These are phyloP conservation scores for Rhyacophila brunnea DNA, from an alignment of 1,140 invertebrate species.

Conservation along the genomic window DNA sequence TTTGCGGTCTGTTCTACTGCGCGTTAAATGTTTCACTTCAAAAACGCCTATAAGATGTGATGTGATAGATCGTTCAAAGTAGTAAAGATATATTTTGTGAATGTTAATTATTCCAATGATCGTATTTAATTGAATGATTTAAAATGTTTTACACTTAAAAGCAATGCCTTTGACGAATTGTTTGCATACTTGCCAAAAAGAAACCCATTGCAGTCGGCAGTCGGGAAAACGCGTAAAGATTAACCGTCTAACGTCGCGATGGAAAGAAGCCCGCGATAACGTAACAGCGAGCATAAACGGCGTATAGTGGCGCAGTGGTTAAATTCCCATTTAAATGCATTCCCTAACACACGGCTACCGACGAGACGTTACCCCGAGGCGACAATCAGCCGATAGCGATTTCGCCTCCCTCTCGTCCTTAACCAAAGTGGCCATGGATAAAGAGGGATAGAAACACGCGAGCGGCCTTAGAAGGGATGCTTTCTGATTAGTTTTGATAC, in stretches of 20 bases:
- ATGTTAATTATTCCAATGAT: no score
- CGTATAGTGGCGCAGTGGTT: constrained; percentile 13
- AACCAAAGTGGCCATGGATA: neutral
- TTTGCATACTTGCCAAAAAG: no score
- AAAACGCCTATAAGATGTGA: no score
- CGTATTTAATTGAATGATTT: no score
- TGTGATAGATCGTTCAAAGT: no score
- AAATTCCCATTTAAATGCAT: constrained; percentile 33
- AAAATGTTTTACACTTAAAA: no score
- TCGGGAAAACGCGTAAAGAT: neutral
- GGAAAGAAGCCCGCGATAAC: neutral
- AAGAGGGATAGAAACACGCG: neutral
- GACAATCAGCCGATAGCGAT: constrained; percentile 20
- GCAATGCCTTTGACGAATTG: no score
- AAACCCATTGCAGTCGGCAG: no score
- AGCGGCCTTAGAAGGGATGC: neutral
- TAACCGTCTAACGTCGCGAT: neutral
- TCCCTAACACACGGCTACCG: constrained; percentile 14
- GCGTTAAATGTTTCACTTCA: no score
- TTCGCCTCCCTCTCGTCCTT: neutral
- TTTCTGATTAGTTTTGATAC: constrained; percentile 1
- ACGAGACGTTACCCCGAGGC: constrained; percentile 8
- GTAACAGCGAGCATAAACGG: neutral
- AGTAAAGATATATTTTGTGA: no score
- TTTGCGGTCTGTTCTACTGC: no score